Base-by-base conservation (phyloP, 2,113 vertebrate species). In the Hippopotamus amphibius region DNA sequence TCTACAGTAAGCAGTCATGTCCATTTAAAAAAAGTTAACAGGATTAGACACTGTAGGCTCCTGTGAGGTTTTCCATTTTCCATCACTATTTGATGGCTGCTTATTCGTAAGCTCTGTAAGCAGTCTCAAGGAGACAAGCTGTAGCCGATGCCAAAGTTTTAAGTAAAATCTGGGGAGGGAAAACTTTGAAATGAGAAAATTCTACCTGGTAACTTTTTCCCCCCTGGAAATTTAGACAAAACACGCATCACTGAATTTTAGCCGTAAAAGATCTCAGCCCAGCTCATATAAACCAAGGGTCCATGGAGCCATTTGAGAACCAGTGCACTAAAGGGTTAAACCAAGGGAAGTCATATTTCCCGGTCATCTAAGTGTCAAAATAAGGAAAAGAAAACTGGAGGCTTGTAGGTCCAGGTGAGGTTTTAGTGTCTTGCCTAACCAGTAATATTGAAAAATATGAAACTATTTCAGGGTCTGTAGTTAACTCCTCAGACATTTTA, bases 401-500 rank as follows among this genome's bases (percentile, higher is more conserved):
- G 77, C 21, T 41, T 77, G 6, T 7, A 85, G 71, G 69, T 48
- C 22, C 55, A 84, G 61, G 30, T 66, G 69, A 87, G 11, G 61
- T 37, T 77, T 81, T 53, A 81, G 30, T 19, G 14, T 57, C 59
- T 85, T 83, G 41, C 9, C 72, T 94, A 93, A 72, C 33, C 17
- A 59, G 24, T 59, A 92, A 79, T 48, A 85, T 63, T 69, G 55
- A 92, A 84, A 96, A 89, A 22, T 5, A 65, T 28, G 41, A 96
- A 97, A 30, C 43, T 92, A 46, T 79, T 63, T 91, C 16, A 86
- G 63, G 50, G 4, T 86, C 22, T 87, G 16, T 63, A 91, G 43
- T 71, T 65, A 97, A 80, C 80, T 95, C 33, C 57, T 82, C 74
- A 83, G 59, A 68, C 37, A 77, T 48, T 88, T 95, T 83, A 97